Base-by-base conservation (phyloP, 2,888 invertebrate species). In the Drosophila quasianomalipes region DNA sequence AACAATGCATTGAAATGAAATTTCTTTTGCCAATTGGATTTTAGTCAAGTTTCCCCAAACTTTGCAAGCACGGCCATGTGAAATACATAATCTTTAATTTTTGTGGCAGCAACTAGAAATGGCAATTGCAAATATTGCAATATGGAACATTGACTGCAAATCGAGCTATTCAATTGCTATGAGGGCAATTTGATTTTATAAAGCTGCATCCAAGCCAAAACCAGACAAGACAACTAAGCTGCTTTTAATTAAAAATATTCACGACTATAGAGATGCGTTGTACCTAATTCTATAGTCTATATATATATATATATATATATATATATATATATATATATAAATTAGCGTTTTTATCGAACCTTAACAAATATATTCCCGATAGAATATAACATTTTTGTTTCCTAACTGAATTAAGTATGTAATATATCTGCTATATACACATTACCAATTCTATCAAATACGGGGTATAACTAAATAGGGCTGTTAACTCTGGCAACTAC, bases 131-230 rank as follows among this genome's bases (percentile, higher is more conserved):
- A 85, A 85, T 82, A 73, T 67, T 76, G 81, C 72, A 76, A 68
- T 59, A 74, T 67, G 66, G 49, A 51, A 74, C 58, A 70, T 67
- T 58, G 73, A 77, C 82, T 78, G 85, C 71, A 83, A 84, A 85
- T 85, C 86, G 89, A 83, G 79, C 64, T 61, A 80, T 80, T 84
- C 82, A 76, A 87, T 82, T 76, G 85, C 82, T 74, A 72, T 86
- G 76, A 78, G 87, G 85, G 82, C 76, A 87, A 80, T 85, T 85
- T 85, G 70, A 82, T 87, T 84, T 85, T 80, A 84, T 87, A 77
- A 72, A 74, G 64, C 72, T 63, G 54, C 76, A 81, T 74, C 37
- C 51, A 74, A 70, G 44, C 68, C 57, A 71, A 39, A 66, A 53
- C 35, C 55, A 59, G 65, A 31, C 30, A 54, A 33, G 52, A 28